These are phyloP conservation scores for Porites australiensis DNA, from an alignment of 64 coral and sea anemone species.

Conservation along the genomic window DNA sequence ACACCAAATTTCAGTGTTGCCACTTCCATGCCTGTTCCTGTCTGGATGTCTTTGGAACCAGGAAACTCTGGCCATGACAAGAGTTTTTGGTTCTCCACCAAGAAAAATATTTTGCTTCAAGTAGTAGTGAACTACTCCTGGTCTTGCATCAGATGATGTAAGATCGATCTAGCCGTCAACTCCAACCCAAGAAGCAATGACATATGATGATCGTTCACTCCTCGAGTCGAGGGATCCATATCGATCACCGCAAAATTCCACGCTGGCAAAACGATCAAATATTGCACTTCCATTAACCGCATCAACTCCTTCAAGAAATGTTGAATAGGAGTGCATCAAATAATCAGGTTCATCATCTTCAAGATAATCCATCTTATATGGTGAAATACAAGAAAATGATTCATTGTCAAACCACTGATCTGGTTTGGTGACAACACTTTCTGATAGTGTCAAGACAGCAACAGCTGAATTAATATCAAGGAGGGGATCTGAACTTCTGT, in stretches of 20 bases:
- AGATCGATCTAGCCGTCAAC: slow-evolving; percentile 18
- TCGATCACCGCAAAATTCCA: slow-evolving; percentile 2
- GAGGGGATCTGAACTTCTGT: slow-evolving; percentile 4
- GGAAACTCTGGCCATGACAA: slow-evolving; percentile 17
- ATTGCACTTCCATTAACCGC: background rate
- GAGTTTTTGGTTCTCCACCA: slow-evolving; percentile 14
- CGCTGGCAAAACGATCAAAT: slow-evolving; percentile 8
- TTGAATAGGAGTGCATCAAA: background rate
- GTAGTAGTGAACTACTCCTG: slow-evolving; percentile 55
- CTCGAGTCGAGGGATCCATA: slow-evolving; percentile 47
- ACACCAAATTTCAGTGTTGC: slow-evolving; percentile 50
- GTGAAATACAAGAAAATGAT: slow-evolving; percentile 8
- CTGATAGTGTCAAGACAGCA: background rate
- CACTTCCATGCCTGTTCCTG: slow-evolving; percentile 11
- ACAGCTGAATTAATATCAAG: background rate
- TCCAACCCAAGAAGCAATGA: slow-evolving; percentile 57
- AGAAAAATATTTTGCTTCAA: slow-evolving; percentile 35
- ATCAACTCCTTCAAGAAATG: slow-evolving; percentile 15
- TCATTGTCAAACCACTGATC: background rate
- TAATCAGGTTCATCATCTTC: background rate
- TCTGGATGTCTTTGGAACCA: slow-evolving; percentile 59
- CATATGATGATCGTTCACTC: slow-evolving; percentile 28
- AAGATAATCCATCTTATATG: background rate
- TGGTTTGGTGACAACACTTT: background rate
- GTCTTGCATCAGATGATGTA: slow-evolving; percentile 32